Evolutionary conservation across 2,113 vertebrate species (phyloP).

Genomic region (Nerophis lumbriciformis): DNA sequence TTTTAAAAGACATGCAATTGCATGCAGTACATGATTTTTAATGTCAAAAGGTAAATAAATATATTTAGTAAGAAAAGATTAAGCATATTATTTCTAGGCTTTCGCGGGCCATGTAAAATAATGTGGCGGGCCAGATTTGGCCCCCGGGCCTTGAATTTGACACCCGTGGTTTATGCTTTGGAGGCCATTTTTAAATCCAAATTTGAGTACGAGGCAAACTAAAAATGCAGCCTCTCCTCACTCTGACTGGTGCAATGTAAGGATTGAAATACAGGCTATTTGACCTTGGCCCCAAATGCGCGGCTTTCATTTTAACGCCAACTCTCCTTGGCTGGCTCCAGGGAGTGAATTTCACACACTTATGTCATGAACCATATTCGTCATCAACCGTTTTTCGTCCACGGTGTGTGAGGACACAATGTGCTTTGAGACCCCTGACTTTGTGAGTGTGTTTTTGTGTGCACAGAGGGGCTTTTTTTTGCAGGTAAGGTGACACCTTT

Average conservation of each 20-base stretch:
- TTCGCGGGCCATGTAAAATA: too few species aligned
- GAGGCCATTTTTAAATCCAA: slow-evolving; percentile 13
- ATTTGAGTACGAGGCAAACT: slow-evolving; percentile 3
- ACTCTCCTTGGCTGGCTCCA: background rate
- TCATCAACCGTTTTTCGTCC: background rate
- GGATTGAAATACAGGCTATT: background rate
- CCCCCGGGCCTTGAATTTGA: too few species aligned
- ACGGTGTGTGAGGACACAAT: slow-evolving; percentile 27
- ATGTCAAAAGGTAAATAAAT: too few species aligned
- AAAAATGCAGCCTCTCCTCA: background rate
- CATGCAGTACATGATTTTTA: too few species aligned
- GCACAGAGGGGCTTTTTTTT: slow-evolving; percentile 44
- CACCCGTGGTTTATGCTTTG: background rate
- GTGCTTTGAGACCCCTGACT: slow-evolving; percentile 19
- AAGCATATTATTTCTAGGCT: too few species aligned
- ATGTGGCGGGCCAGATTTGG: too few species aligned
- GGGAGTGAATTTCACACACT: background rate
- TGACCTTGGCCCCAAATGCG: background rate
- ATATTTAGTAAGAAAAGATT: too few species aligned
- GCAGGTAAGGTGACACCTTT: slow-evolving; percentile 50
- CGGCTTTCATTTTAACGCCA: background rate
- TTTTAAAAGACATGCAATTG: too few species aligned
- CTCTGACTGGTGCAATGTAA: background rate
- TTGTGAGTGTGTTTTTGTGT: background rate
- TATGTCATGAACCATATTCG: background rate